These are phyloP conservation scores for Drosophila nigrodunni DNA, from an alignment of 1,140 invertebrate genomes.

Conservation along the genomic window DNA sequence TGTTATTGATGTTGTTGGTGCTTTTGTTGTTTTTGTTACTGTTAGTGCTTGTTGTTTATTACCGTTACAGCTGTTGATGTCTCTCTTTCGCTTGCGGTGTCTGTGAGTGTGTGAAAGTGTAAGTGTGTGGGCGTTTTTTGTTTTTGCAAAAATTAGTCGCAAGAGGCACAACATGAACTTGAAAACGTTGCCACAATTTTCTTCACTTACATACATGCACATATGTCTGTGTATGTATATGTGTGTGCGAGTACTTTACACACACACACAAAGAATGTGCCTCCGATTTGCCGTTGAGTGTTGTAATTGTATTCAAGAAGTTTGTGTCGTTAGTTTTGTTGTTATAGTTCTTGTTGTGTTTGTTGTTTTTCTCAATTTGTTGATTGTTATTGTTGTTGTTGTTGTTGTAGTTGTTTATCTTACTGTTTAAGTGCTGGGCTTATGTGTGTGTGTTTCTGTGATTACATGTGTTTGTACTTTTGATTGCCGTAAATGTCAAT, in stretches of 20 bases:
- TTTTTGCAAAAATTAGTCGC: constrained; percentile 72
- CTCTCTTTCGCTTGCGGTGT: constrained; percentile 12
- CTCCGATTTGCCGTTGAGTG: constrained; percentile 37
- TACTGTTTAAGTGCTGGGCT: constrained; percentile 19
- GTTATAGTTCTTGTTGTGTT: constrained; percentile 34
- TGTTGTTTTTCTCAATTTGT: constrained; percentile 28
- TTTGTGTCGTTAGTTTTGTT: constrained; percentile 49
- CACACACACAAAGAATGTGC: constrained; percentile 2
- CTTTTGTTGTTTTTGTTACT: constrained; percentile 43
- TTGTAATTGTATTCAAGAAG: constrained; percentile 68
- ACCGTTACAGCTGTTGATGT: constrained; percentile 69
- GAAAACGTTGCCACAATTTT: constrained; percentile 57
- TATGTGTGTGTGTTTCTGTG: background rate
- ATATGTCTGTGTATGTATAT: constrained; percentile 9
- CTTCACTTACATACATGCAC: constrained; percentile 18
- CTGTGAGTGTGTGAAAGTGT: constrained; percentile 5
- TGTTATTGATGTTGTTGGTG: constrained; percentile 36
- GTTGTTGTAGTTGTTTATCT: constrained; percentile 17
- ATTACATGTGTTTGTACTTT: constrained; percentile 42
- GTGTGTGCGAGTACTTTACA: constrained; percentile 14
- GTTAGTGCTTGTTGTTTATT: constrained; percentile 71
- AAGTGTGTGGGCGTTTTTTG: constrained; percentile 52
- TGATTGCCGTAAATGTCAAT: constrained; percentile 68
- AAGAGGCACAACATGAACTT: constrained; percentile 57
- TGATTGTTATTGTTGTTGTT: constrained; percentile 34